A percentile compares a stretch with the other conserved stretches of the same genome.
Evolutionary conservation across 2,888 invertebrate species (phyloP).

Genomic region (Chaetoderma sp.): DNA sequence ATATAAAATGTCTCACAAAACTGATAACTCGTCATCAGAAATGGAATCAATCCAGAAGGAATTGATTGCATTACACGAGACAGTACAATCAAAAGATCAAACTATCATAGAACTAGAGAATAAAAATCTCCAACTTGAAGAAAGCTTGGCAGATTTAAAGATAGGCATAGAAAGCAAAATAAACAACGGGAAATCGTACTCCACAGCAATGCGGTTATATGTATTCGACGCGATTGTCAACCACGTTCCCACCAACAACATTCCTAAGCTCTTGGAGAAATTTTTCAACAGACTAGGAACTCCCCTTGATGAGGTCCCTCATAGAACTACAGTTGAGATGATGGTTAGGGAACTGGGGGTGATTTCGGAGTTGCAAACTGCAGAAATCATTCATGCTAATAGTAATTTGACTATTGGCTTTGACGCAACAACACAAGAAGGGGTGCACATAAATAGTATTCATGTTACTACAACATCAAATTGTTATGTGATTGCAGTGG

Average conservation of each 20-base stretch:
- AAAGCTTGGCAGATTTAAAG: not conserved
- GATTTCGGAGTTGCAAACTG: slow-evolving; percentile 18
- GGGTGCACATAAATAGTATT: slow-evolving; percentile 29
- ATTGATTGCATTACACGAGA: not conserved
- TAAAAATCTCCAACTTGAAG: not conserved
- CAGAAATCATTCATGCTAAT: slow-evolving; percentile 1
- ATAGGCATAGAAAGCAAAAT: not conserved
- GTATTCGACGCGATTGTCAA: slow-evolving; percentile 19
- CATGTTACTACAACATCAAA: slow-evolving; percentile 21
- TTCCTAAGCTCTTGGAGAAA: slow-evolving; percentile 14
- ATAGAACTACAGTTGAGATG: slow-evolving; percentile 13
- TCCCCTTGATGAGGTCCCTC: slow-evolving; percentile 5
- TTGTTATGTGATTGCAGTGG: slow-evolving; percentile 26
- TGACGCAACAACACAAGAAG: slow-evolving; percentile 35
- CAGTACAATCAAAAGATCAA: slow-evolving; percentile 2
- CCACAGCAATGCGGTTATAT: not conserved
- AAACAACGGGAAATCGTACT: slow-evolving; percentile 9
- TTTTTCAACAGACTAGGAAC: slow-evolving; percentile 6
- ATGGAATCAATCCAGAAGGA: too few relatives aligned
- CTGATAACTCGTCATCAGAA: too few relatives aligned
- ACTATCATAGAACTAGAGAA: slow-evolving; percentile 4
- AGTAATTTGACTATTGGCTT: slow-evolving; percentile 30
- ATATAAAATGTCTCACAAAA: too few relatives aligned
- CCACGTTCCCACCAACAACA: slow-evolving; percentile 16
- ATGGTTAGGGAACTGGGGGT: slow-evolving; percentile 18